Base-by-base conservation (phyloP, 2,888 invertebrate genomes). In the Pyralis farinalis region DNA sequence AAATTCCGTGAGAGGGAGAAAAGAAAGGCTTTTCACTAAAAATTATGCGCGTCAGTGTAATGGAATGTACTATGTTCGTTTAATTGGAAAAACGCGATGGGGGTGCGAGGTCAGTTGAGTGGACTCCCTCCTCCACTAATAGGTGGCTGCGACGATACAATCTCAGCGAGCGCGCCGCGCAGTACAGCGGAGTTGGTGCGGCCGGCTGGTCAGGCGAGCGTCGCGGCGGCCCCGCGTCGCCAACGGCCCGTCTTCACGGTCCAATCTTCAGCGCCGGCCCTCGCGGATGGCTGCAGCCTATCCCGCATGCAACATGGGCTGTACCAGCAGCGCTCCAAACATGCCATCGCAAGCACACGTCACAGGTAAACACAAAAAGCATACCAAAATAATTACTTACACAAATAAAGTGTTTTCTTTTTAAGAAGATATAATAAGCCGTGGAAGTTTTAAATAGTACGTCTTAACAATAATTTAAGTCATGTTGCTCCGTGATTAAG, bases 31-130 rank as follows among this genome's bases (percentile, higher is more conserved):
- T 63, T 54, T 58, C 49, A 56, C 63, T 16, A 66, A 68, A 71
- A 70, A 77, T 71, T 76, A 71, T 77, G 76, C 74, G 71, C 77
- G 77, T 78, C 74, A 79, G 74, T 64, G 75, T 70, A 60, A 66
- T 76, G 74, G 73, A 78, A 80, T 75, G 66, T 78, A 67, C 63
- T 63, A 66, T 71, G 77, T 76, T 70, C 71, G 72, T 76, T 81
- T 87, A 84, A 84, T 86, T 85, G 77, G 76, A 81, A 86, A 86
- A 87, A 85, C 84, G 85, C 83, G 83, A 85, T 77, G 84, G 86
- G 87, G 87, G 83, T 80, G 85, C 86, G 86, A 87, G 87, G 87
- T 87, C 87, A 83, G 76, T 72, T 73, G 74, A 78, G 82, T 76
- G 73, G 75, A 75, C 74, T 75, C 72, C 83, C 83, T 78, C 84